A percentile compares a stretch with the other conserved stretches of the same genome.
These are phyloP conservation scores for Cossypha polioptera DNA, from an alignment of 2,797 vertebrate species.

Conservation along the genomic window DNA sequence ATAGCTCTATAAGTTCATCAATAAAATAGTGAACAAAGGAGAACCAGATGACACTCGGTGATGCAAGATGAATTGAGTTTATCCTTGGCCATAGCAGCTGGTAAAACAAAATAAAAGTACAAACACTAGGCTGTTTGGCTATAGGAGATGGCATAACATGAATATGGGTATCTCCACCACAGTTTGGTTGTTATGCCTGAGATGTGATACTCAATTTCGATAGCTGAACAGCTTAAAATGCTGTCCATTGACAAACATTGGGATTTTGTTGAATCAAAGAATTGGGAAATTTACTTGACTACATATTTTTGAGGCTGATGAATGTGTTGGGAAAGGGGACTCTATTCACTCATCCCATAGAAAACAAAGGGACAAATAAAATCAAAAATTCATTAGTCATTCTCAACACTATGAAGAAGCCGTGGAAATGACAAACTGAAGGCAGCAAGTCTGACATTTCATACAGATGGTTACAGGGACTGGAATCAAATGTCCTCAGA, in stretches of 20 bases:
- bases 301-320: not conserved
- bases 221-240: not conserved
- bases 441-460: not conserved
- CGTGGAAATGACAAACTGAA: not conserved
- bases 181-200: not conserved
- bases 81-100: not conserved
- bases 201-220: not conserved
- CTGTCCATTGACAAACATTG: not conserved
- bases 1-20: not conserved
- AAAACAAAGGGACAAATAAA: not conserved
- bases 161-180: not conserved
- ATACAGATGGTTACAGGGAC: not conserved
- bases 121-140: not conserved
- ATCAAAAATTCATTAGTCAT: not conserved
- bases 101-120: not conserved
- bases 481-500: not conserved
- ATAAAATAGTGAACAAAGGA: not conserved
- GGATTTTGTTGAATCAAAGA: not conserved
- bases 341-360: not conserved
- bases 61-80: not conserved
- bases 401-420: not conserved
- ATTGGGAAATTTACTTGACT: not conserved
- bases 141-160: not conserved
- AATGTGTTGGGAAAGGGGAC: not conserved
- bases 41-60: not conserved